Evolutionary conservation across 2,888 invertebrate genomes (phyloP).

Genomic region (Desoria tigrina): DNA sequence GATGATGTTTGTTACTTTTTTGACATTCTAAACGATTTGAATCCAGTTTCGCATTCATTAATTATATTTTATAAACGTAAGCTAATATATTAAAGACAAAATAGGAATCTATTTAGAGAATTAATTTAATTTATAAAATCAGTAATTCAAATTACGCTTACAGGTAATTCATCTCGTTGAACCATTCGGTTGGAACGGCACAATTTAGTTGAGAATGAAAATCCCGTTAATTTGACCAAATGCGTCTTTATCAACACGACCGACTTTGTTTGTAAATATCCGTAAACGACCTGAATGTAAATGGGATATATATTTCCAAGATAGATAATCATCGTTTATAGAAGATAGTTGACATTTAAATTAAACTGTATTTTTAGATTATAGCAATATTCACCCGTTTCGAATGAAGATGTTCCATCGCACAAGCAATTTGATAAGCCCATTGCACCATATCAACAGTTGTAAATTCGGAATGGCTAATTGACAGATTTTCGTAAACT

Average conservation of each 20-base stretch:
- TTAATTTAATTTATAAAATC: too few species aligned
- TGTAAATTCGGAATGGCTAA: neutral
- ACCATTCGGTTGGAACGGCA: neutral
- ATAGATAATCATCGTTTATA: too few species aligned
- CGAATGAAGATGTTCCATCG: conserved; percentile 11
- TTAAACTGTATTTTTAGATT: neutral
- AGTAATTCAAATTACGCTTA: too few species aligned
- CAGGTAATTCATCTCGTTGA: neutral
- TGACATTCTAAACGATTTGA: too few species aligned
- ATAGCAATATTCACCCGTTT: neutral
- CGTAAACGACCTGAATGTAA: conserved; percentile 6
- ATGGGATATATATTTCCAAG: neutral
- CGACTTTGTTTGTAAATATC: neutral
- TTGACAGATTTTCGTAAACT: too few species aligned
- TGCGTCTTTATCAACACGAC: neutral
- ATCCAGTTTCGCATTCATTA: too few species aligned
- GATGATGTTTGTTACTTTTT: too few species aligned
- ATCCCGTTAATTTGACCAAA: neutral
- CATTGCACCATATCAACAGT: conserved; percentile 6
- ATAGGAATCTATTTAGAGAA: too few species aligned
- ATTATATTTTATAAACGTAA: too few species aligned
- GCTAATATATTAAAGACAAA: too few species aligned
- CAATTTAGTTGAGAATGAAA: conserved; percentile 2
- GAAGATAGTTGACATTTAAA: neutral
- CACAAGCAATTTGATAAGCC: conserved; percentile 8